Percentiles rank a stretch among this genome's conserved stretches.
These are phyloP conservation scores for Phasia obesa DNA, from an alignment of 2,888 invertebrate species.

Conservation along the genomic window DNA sequence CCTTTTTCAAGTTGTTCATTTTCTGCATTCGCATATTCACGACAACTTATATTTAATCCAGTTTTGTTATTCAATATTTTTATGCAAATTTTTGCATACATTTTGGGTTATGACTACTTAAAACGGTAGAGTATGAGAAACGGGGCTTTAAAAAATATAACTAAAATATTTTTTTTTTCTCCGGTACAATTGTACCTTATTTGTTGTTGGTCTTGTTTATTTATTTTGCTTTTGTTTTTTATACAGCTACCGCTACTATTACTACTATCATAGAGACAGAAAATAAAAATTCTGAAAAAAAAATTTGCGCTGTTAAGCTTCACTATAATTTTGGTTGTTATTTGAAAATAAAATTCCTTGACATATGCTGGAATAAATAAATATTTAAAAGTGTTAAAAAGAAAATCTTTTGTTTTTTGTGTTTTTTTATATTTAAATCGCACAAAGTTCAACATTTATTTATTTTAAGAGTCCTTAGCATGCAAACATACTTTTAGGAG, in stretches of 20 bases:
- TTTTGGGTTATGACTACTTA: conserved; percentile 57
- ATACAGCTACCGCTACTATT: too few species aligned
- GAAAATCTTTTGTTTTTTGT: not conserved
- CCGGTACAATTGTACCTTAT: conserved; percentile 7
- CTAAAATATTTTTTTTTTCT: conserved; percentile 10
- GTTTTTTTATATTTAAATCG: too few species aligned
- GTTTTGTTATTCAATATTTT: conserved; percentile 36
- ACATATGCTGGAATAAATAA: conserved; percentile 33
- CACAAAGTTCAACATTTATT: too few species aligned
- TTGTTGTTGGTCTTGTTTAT: conserved; percentile 5
- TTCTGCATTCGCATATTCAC: not conserved
- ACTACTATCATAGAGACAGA: not conserved
- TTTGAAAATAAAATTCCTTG: conserved; percentile 14
- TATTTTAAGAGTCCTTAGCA: too few species aligned
- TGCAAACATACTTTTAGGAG: conserved; percentile 1
- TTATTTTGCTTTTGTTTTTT: conserved; percentile 1
- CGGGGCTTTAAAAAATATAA: conserved; percentile 10
- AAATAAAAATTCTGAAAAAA: not conserved
- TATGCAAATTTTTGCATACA: conserved; percentile 50
- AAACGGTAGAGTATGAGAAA: not conserved
- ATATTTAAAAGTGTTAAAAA: conserved; percentile 8
- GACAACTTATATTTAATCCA: not conserved
- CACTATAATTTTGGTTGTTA: conserved; percentile 28
- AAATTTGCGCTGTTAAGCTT: conserved; percentile 2
- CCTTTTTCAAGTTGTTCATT: not conserved